These are phyloP conservation scores for Parnassius glacialis DNA, from an alignment of 2,888 invertebrate genomes.

Conservation along the genomic window DNA sequence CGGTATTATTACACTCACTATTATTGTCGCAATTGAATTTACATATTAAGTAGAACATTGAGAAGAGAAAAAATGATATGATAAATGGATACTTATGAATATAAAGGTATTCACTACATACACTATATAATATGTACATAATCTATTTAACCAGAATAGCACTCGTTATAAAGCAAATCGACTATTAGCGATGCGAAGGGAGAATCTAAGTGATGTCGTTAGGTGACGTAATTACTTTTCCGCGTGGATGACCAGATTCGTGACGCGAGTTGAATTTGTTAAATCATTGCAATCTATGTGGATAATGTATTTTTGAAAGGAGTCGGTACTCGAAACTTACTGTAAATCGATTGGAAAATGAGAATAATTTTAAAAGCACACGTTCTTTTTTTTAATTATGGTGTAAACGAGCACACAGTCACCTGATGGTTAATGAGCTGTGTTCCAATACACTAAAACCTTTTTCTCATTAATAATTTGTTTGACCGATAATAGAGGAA, in stretches of 20 bases:
- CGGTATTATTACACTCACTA: no score
- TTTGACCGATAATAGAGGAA: no score
- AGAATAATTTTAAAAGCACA: no score
- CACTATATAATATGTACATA: not conserved
- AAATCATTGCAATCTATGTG: slow-evolving; percentile 74
- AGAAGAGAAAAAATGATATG: no score
- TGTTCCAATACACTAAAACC: no score
- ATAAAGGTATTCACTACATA: no score
- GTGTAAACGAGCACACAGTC: no score
- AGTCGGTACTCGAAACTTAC: slow-evolving; percentile 46
- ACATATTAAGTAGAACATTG: no score
- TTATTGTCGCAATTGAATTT: no score
- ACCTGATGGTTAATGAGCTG: no score
- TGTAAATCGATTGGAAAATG: slow-evolving; percentile 30
- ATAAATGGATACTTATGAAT: no score
- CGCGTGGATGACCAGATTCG: slow-evolving; percentile 68
- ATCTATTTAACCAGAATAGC: not conserved
- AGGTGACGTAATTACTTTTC: slow-evolving; percentile 78
- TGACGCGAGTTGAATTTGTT: slow-evolving; percentile 63
- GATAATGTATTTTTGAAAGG: slow-evolving; percentile 71
- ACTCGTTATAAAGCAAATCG: slow-evolving; percentile 55
- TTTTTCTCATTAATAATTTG: no score
- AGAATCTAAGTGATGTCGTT: slow-evolving; percentile 74
- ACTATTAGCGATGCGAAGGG: slow-evolving; percentile 64
- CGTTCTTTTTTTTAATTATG: not conserved